Percentiles rank a stretch among this genome's conserved stretches.
Evolutionary conservation across 2,888 invertebrate species (phyloP).

Genomic region (Oscheius sp.): DNA sequence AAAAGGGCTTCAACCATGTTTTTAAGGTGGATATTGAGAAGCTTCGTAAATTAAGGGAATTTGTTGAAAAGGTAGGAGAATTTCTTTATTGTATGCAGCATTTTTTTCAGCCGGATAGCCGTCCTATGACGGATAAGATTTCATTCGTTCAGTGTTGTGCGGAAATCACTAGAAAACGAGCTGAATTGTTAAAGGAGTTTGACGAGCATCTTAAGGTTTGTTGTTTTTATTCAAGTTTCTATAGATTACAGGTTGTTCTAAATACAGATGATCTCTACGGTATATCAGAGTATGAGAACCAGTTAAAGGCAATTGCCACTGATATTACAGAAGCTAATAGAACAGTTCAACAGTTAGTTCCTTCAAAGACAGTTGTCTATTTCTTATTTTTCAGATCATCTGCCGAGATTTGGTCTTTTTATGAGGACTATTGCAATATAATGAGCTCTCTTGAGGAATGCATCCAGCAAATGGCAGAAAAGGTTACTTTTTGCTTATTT

Average conservation of each 20-base stretch:
- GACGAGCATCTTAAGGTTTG: neutral
- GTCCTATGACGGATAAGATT: slow-evolving; percentile 20
- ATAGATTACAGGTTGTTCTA: neutral
- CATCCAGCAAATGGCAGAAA: neutral
- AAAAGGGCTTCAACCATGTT: slow-evolving; percentile 14
- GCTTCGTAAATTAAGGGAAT: slow-evolving; percentile 6
- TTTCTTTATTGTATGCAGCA: neutral
- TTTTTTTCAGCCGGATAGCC: slow-evolving; percentile 17
- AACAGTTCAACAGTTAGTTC: neutral
- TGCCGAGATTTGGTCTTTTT: neutral
- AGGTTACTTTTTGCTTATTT: neutral
- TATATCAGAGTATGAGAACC: neutral
- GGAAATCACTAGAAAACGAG: neutral
- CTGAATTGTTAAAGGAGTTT: slow-evolving; percentile 7
- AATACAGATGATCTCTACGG: slow-evolving; percentile 5
- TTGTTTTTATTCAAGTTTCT: neutral
- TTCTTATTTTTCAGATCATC: slow-evolving; percentile 11
- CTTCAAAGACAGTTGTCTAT: neutral
- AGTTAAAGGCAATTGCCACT: neutral
- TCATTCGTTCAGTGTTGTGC: neutral
- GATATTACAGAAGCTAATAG: neutral
- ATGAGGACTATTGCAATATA: neutral
- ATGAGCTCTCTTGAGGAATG: neutral
- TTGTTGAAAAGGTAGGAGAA: slow-evolving; percentile 14
- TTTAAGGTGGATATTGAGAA: slow-evolving; percentile 4